phyloP scores from a whole-genome alignment of 2,888 invertebrate species.

The Elysia crispata region DNA sequence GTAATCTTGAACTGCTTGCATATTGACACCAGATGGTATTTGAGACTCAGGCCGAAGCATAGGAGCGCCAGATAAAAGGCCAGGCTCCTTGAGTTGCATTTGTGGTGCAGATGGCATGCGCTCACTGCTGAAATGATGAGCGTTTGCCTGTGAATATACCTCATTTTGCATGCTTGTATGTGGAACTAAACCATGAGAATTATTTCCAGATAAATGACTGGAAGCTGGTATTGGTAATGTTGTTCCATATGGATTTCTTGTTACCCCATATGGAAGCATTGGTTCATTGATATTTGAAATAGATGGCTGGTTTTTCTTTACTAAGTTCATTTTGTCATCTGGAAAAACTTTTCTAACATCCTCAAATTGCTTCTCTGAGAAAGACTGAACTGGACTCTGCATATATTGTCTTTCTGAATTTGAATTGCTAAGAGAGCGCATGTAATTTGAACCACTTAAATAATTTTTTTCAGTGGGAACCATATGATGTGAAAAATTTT shows the following conservation, averaged over 20 bases:
- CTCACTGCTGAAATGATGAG: conserved; percentile 34
- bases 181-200: background rate
- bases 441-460: conserved; percentile 13
- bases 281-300: conserved; percentile 13
- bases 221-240: conserved; percentile 24
- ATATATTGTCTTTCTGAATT: conserved; percentile 32
- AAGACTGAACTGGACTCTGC: conserved; percentile 32
- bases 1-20: conserved; percentile 38
- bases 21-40: conserved; percentile 24
- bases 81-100: conserved; percentile 29
- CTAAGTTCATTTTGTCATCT: conserved; percentile 32
- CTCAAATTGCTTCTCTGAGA: conserved; percentile 31
- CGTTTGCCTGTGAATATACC: conserved; percentile 30
- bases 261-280: conserved; percentile 37
- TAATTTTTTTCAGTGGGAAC: conserved; percentile 23
- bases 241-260: conserved; percentile 35
- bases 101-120: conserved; percentile 33
- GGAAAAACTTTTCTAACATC: conserved; percentile 27
- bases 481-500: background rate
- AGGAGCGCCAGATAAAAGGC: conserved; percentile 10
- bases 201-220: conserved; percentile 31
- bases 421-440: background rate
- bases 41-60: conserved; percentile 47
- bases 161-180: conserved; percentile 35
- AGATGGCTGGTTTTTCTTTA: conserved; percentile 40